Conservation (phyloP, 1,140 invertebrate species). For the Chlorops oryzae region DNA sequence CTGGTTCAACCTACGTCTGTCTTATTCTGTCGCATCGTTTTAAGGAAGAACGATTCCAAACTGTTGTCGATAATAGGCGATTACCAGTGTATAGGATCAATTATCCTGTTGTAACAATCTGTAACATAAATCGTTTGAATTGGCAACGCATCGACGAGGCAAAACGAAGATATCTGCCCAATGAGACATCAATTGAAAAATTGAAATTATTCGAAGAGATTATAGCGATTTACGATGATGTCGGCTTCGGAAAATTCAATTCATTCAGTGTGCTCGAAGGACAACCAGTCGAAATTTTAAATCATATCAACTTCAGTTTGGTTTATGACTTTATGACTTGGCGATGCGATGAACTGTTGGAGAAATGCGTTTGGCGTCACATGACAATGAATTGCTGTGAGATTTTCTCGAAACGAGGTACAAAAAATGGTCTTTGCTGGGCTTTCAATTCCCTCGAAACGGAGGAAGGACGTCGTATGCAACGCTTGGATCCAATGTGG, state of each 20-base stretch:
- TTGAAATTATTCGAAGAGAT: constrained; percentile 29
- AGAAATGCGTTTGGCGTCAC: constrained; percentile 31
- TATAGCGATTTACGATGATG: constrained; percentile 23
- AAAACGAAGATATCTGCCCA: constrained; percentile 24
- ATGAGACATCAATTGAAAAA: constrained; percentile 20
- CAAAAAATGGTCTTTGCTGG: constrained; percentile 53
- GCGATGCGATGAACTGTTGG: constrained; percentile 35
- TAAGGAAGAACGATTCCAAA: constrained; percentile 32
- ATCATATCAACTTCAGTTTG: constrained; percentile 30
- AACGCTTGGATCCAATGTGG: constrained; percentile 30
- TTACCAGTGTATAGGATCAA: constrained; percentile 37
- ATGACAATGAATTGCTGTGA: constrained; percentile 29
- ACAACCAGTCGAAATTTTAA: constrained; percentile 21
- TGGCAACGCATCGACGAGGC: constrained; percentile 29
- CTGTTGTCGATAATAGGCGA: constrained; percentile 38
- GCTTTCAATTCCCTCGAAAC: constrained; percentile 52
- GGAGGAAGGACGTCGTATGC: constrained; percentile 28
- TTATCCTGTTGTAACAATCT: constrained; percentile 39
- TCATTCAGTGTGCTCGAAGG: constrained; percentile 23
- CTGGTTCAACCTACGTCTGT: constrained; percentile 38
- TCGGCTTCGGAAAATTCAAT: constrained; percentile 30
- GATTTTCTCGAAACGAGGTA: constrained; percentile 37
- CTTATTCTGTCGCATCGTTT: constrained; percentile 34
- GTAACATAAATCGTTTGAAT: constrained; percentile 36
- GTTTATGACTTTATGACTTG: constrained; percentile 35